Conservation (phyloP, 1,140 invertebrate genomes). For the Andrena cerasifolii region DNA sequence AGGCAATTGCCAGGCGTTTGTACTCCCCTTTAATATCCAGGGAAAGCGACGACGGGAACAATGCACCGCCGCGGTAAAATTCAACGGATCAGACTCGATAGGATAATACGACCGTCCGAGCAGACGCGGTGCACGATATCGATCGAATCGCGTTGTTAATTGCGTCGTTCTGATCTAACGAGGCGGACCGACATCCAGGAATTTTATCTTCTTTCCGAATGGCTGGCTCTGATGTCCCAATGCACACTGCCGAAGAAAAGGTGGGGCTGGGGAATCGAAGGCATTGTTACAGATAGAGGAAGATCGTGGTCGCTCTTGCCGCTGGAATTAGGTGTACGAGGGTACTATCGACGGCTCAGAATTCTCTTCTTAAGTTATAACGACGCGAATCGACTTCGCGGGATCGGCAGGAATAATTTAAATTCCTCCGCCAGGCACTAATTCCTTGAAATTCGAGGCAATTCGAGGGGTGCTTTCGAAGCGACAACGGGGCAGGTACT, state of each 20-base stretch:
- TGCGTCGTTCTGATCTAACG: conserved; percentile 48
- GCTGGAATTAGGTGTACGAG: no score
- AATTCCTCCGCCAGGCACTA: no score
- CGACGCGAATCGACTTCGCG: no score
- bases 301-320: no score
- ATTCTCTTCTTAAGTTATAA: background rate
- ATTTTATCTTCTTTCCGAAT: conserved; percentile 39
- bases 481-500: no score
- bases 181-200: conserved; percentile 1
- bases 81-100: conserved; percentile 34
- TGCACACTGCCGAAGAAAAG: background rate
- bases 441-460: no score
- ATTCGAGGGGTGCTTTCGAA: no score
- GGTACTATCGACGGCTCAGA: background rate
- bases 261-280: background rate
- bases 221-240: conserved; percentile 10
- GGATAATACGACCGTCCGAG: conserved; percentile 12
- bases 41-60: background rate
- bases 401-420: no score
- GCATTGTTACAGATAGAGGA: background rate
- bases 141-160: conserved; percentile 40
- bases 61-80: conserved; percentile 8
- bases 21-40: conserved; percentile 1
- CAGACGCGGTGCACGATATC: background rate
- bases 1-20: background rate